Evolutionary conservation across 2,113 vertebrate species (phyloP), one percentile per base, ranked within the genome.

Genomic region (Nettapus auritus): DNA sequence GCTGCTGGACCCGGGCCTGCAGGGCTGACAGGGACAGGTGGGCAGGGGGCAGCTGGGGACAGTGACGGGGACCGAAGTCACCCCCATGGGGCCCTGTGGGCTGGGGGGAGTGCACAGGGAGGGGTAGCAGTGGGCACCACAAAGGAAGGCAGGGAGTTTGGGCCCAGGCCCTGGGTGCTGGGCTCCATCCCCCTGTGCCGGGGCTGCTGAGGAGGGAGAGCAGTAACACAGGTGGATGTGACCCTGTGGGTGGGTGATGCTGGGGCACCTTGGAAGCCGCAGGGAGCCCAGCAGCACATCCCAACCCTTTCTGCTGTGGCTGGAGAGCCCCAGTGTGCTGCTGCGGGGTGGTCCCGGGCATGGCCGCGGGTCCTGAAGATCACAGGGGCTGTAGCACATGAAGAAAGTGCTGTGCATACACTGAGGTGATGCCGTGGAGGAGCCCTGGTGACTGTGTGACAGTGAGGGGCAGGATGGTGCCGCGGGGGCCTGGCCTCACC

Each of bases 361-460:
- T 0, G 3, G 44, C 9, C 6, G 5, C 11, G 20, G 34, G 6
- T 64, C 23, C 63, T 66, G 64, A 14, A 0, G 0, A 11, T 36
- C 11, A 21, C 31, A n/a, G 48, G 44, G 70, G 40, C 50, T 3
- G 6, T 4, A 36, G 48, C 21, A 0, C 0, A 28, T 33, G 48
- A 71, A 15, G 19, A 4, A n/a, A 22, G 19, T 1, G 1, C 56
- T 34, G 33, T 33, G 42, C 22, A 0, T 8, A 15, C 53, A 14
- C 60, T 0, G 0, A 29, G 60, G 56, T 0, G 1, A 59, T 64
- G 52, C 56, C 0, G 0, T 31, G 55, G 55, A 66, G 40, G 33
- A 82, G 42, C 38, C 29, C 34, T 0, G 2, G 15, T 21, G 36
- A n/a, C 40, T 0, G 7, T 0, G 1, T 38, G 38, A 31, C 60